These are phyloP conservation scores for Metopia argyrocephala DNA, from an alignment of 2,888 invertebrate genomes.

Conservation along the genomic window DNA sequence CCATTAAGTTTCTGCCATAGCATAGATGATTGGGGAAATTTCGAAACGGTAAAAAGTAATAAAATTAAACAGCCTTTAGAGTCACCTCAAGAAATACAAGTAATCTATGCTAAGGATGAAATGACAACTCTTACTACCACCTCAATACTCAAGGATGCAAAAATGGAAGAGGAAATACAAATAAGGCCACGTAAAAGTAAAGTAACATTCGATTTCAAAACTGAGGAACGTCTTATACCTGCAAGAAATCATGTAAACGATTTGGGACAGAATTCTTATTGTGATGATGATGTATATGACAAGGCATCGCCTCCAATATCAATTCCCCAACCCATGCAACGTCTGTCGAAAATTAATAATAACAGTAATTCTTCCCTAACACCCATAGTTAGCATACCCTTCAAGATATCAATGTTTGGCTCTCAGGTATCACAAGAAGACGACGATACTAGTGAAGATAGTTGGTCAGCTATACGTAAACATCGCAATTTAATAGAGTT, in stretches of 20 bases:
- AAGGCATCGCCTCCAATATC: conserved; percentile 17
- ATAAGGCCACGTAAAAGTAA: conserved; percentile 66
- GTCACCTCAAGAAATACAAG: conserved; percentile 30
- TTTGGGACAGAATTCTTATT: conserved; percentile 52
- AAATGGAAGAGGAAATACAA: conserved; percentile 48
- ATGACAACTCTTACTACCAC: conserved; percentile 4
- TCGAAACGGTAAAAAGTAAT: conserved; percentile 66
- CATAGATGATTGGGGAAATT: conserved; percentile 73
- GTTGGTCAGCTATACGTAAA: conserved; percentile 81
- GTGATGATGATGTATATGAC: conserved; percentile 45
- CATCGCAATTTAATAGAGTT: conserved; percentile 78
- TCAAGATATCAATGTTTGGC: conserved; percentile 67
- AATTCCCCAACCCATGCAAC: conserved; percentile 66
- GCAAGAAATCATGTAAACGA: conserved; percentile 55
- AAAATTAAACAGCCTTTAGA: not conserved
- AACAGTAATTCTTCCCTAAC: conserved; percentile 38
- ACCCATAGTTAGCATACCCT: conserved; percentile 19
- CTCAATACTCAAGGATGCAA: conserved; percentile 47
- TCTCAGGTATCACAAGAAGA: conserved; percentile 69
- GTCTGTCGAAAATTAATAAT: conserved; percentile 63
- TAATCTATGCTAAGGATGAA: conserved; percentile 40
- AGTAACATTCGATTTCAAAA: conserved; percentile 73
- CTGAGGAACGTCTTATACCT: conserved; percentile 65
- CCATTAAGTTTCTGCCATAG: conserved; percentile 71
- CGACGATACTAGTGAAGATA: conserved; percentile 70